Evolutionary conservation across 2,888 invertebrate species (phyloP).

Genomic region (Adelphocoris suturalis): DNA sequence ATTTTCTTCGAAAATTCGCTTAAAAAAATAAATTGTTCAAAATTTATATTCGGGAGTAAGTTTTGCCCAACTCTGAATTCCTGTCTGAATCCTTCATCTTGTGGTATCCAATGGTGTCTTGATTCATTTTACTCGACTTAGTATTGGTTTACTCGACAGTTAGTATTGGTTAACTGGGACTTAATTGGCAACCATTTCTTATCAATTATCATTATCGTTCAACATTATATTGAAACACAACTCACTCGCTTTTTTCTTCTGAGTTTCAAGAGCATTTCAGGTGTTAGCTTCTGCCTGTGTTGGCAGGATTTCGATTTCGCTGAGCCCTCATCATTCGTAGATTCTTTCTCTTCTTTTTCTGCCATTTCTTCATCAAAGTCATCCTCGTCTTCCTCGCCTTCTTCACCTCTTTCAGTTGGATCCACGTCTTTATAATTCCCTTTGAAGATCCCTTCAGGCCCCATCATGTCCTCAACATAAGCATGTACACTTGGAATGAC

Average conservation of each 20-base stretch:
- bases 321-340: neutral
- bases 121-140: too few species aligned
- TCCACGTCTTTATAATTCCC: slow-evolving; percentile 56
- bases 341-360: neutral
- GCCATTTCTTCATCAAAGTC: neutral
- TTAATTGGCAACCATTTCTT: too few species aligned
- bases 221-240: neutral
- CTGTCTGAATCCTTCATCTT: too few species aligned
- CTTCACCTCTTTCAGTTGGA: neutral
- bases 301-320: slow-evolving; percentile 26
- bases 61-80: too few species aligned
- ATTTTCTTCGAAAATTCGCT: too few species aligned
- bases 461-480: slow-evolving; percentile 55
- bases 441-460: slow-evolving; percentile 69
- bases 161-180: too few species aligned
- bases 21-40: too few species aligned
- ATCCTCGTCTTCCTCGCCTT: slow-evolving; percentile 5
- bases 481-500: slow-evolving; percentile 48
- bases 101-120: too few species aligned
- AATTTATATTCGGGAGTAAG: too few species aligned
- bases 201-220: too few species aligned
- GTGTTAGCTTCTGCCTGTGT: slow-evolving; percentile 6
- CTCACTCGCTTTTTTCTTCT: slow-evolving; percentile 40
- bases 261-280: slow-evolving; percentile 41
- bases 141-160: too few species aligned